Evolutionary conservation across 1,140 invertebrate species (phyloP), one percentile per base, ranked within the genome.

Genomic region (Aphis gossypii): DNA sequence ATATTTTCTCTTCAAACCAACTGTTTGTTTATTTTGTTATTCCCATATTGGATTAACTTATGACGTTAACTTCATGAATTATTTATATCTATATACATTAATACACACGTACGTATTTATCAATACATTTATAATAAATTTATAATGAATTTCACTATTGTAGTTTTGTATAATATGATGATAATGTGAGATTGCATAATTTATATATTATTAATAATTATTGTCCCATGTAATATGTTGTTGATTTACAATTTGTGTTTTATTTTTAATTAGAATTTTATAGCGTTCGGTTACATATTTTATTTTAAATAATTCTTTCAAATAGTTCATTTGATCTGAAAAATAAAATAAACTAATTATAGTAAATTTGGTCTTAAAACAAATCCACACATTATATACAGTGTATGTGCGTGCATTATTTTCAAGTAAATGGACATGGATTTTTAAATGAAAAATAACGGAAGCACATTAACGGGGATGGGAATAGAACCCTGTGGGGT

Each of bases 391-490:
- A 14, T n/a, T 0, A 30, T 11, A 60, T 25, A 60, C 56, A 0
- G 1, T 76, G 35, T 38, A 5, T 38, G 76, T 82, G n/a, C 14
- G 11, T 18, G 11, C 23, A 41, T 25, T 11, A 41, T 30, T 86
- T 30, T 21, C 23, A 86, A 86, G 41, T 86, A 44, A 30, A 21
- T 11, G 14, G 11, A 46, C 84, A 46, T 46, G 41, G 84, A 11
- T 4, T 86, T 30, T 86, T 86, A 86, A 86, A 86, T 86, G 44
- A 11, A 86, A 86, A 86, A 86, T 86, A 11, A 86, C 41, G 44
- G 41, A 86, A 86, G 41, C 41, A 14, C 41, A 86, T 86, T 86
- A 46, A 86, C 41, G 25, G 20, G 41, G 25, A 86, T 30, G 44
- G 23, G 14, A 82, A 83, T 83, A 46, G 4, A 44, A 30, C 44